These are phyloP conservation scores for Bembecia ichneumoniformis DNA, from an alignment of 2,888 invertebrate genomes.

Conservation along the genomic window DNA sequence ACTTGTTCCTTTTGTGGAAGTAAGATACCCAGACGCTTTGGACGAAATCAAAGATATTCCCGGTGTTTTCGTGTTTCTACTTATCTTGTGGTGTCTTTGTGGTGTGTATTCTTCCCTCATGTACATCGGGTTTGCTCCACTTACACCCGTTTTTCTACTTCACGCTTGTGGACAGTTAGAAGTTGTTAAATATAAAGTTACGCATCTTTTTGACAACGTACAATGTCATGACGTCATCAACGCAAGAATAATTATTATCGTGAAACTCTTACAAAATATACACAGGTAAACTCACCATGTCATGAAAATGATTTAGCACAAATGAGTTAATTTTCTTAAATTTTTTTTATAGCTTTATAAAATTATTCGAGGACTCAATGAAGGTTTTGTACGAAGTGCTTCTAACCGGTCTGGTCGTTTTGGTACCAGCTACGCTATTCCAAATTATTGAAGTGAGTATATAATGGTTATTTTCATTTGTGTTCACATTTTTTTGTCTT, in stretches of 20 bases:
- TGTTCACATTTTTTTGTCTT: background rate
- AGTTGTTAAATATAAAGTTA: background rate
- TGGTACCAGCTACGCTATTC: background rate
- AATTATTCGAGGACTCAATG: background rate
- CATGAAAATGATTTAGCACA: background rate
- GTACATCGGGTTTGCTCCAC: background rate
- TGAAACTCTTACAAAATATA: background rate
- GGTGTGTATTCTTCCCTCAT: background rate
- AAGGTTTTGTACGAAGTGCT: background rate
- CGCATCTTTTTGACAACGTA: background rate
- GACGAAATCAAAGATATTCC: background rate
- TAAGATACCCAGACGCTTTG: background rate
- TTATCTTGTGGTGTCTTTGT: background rate
- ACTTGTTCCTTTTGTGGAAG: background rate
- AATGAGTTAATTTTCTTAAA: background rate
- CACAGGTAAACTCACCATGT: background rate
- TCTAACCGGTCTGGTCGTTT: background rate
- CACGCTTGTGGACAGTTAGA: background rate
- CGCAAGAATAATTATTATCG: background rate
- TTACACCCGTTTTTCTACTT: background rate
- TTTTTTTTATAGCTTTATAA: background rate
- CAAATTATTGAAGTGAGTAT: background rate
- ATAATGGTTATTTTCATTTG: background rate
- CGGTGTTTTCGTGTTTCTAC: background rate
- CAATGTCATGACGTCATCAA: background rate